A percentile compares a stretch with the other conserved stretches of the same genome.
phyloP scores from a whole-genome alignment of 2,888 invertebrate genomes.

The Mesopsocus fuscifrons region DNA sequence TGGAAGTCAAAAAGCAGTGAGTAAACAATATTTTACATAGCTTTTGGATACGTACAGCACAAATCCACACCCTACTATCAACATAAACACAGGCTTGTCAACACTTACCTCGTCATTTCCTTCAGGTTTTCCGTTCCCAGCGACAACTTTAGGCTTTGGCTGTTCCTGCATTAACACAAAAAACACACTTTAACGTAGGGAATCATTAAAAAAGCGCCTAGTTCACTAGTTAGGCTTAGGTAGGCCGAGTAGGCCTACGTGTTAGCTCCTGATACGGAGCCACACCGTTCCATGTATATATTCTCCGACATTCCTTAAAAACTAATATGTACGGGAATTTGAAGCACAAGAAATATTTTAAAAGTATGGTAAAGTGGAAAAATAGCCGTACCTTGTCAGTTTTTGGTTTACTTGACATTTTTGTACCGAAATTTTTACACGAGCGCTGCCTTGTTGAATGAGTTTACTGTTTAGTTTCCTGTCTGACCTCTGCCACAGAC shows the following conservation, averaged over 20 bases:
- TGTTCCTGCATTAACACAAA: constrained; percentile 4
- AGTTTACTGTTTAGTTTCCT: not conserved
- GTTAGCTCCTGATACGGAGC: constrained; percentile 6
- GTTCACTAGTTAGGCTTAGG: not conserved
- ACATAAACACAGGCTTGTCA: not conserved
- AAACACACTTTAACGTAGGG: not conserved
- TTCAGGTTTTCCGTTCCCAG: constrained; percentile 6
- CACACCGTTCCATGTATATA: not conserved
- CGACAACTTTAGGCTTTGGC: not conserved
- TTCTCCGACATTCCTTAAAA: not conserved
- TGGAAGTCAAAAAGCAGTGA: not conserved
- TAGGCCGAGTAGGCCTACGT: constrained; percentile 8
- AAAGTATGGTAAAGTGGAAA: not conserved
- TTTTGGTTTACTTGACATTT: constrained; percentile 8
- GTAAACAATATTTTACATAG: not conserved
- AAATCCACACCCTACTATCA: constrained; percentile 8
- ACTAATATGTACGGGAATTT: not conserved
- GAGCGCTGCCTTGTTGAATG: constrained; percentile 5
- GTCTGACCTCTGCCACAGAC: not conserved
- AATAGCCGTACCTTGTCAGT: constrained; percentile 5
- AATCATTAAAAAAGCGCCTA: not conserved
- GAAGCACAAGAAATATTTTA: not conserved
- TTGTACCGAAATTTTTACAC: constrained; percentile 7
- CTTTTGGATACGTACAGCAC: not conserved
- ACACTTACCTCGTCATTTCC: constrained; percentile 6